Evolutionary conservation across 2,888 invertebrate species (phyloP).

Genomic region (Calliopum simillimum): DNA sequence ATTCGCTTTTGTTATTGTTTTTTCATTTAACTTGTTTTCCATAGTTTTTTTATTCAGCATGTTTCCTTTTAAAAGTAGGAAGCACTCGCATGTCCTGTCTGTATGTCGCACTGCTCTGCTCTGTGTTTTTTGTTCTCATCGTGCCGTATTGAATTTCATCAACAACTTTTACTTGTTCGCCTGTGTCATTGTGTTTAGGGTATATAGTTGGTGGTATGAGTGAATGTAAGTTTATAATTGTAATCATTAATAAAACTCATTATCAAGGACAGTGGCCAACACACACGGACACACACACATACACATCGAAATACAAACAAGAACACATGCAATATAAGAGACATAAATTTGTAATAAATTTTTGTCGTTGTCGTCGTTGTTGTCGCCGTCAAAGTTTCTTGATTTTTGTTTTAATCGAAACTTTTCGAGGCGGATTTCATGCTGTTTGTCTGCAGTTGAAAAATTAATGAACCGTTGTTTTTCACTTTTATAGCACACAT

Average conservation of each 20-base stretch:
- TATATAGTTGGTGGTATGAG: neutral
- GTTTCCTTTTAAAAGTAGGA: conserved; percentile 8
- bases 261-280: conserved; percentile 50
- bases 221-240: conserved; percentile 40
- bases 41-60: neutral
- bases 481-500: too few species aligned
- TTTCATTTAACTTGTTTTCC: neutral
- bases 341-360: too few species aligned
- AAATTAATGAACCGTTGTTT: too few species aligned
- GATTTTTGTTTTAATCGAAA: too few species aligned
- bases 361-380: too few species aligned
- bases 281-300: too few species aligned
- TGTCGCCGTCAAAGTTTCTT: too few species aligned
- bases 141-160: conserved; percentile 26
- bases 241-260: conserved; percentile 61
- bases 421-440: too few species aligned
- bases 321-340: too few species aligned
- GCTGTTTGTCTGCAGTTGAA: too few species aligned
- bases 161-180: neutral
- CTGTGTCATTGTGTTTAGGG: neutral
- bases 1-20: neutral
- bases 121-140: neutral
- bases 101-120: neutral
- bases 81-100: conserved; percentile 26
- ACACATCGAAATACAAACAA: too few species aligned